A percentile compares a stretch with the other conserved stretches of the same genome.
Evolutionary conservation across 2,113 vertebrate genomes (phyloP).

Genomic region (Coptodon bakossiorum): DNA sequence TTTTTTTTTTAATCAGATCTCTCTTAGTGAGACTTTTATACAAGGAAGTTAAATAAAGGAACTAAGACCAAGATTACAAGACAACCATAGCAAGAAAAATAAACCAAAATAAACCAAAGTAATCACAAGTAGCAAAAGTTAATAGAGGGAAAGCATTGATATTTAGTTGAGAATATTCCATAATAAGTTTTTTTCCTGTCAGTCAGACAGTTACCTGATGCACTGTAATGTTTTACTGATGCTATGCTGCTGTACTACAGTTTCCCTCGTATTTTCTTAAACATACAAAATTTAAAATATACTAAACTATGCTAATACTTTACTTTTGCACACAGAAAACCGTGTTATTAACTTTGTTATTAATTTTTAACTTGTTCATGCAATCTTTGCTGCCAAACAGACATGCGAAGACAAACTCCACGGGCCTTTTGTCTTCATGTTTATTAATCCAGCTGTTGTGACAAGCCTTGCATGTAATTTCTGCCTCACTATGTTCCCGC

Average conservation of each 20-base stretch:
- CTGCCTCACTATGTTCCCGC: conserved; percentile 10
- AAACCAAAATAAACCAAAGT: background rate
- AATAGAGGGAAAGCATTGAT: background rate
- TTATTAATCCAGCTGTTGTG: conserved; percentile 43
- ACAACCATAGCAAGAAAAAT: rapidly evolving
- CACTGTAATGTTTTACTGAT: background rate
- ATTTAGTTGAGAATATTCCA: background rate
- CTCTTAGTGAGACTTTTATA: background rate
- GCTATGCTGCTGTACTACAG: background rate
- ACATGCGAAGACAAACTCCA: background rate
- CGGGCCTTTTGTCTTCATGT: conserved; percentile 6
- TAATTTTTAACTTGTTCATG: background rate
- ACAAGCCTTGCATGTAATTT: conserved; percentile 33
- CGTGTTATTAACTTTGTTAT: background rate
- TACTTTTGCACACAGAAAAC: background rate
- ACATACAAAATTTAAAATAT: background rate
- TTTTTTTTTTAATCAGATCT: background rate
- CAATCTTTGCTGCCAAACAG: background rate
- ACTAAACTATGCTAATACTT: background rate
- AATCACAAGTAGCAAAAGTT: background rate
- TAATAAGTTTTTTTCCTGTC: background rate
- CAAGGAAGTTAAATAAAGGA: background rate
- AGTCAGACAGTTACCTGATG: background rate
- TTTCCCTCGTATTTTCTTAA: background rate
- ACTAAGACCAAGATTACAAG: background rate